A percentile compares a stretch with the other conserved stretches of the same genome.
Evolutionary conservation across 2,888 invertebrate species (phyloP).

Genomic region (Agrotis puta): DNA sequence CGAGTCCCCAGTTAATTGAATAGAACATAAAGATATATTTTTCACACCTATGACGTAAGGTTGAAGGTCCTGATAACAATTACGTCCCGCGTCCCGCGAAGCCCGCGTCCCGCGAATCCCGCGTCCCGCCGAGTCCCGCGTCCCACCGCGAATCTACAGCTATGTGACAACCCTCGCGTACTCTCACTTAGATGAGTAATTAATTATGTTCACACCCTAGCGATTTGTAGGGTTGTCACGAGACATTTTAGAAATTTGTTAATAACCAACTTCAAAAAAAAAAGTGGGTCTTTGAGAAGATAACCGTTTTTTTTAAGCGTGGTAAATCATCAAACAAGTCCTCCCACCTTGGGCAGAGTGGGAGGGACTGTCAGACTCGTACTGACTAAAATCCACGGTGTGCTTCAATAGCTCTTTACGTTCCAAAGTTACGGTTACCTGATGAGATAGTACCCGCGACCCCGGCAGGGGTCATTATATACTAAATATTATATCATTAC

Average conservation of each 20-base stretch:
- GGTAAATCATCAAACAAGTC: too few species aligned
- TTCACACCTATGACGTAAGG: slow-evolving; percentile 1
- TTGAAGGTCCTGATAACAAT: slow-evolving; percentile 47
- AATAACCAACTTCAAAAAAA: too few species aligned
- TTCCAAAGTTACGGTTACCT: too few species aligned
- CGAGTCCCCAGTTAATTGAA: slow-evolving; percentile 24
- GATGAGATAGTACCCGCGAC: too few species aligned
- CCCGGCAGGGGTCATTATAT: too few species aligned
- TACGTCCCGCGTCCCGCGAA: slow-evolving; percentile 33
- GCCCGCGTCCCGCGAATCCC: background rate
- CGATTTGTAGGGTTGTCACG: slow-evolving; percentile 58
- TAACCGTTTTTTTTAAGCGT: too few species aligned
- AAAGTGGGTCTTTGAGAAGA: too few species aligned
- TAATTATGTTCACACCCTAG: slow-evolving; percentile 72
- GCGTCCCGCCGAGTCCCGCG: slow-evolving; percentile 3
- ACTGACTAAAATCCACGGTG: too few species aligned
- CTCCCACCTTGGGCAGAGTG: too few species aligned
- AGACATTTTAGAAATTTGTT: background rate
- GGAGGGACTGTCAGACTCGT: too few species aligned
- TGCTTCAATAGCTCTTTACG: too few species aligned
- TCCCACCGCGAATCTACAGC: slow-evolving; percentile 67
- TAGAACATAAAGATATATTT: slow-evolving; percentile 30
- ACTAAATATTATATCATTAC: too few species aligned
- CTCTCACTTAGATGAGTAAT: slow-evolving; percentile 70
- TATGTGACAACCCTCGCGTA: slow-evolving; percentile 62